A percentile compares a stretch with the other conserved stretches of the same genome.
Conservation (phyloP, 2,113 vertebrate genomes). For the Corvus hawaiiensis region DNA sequence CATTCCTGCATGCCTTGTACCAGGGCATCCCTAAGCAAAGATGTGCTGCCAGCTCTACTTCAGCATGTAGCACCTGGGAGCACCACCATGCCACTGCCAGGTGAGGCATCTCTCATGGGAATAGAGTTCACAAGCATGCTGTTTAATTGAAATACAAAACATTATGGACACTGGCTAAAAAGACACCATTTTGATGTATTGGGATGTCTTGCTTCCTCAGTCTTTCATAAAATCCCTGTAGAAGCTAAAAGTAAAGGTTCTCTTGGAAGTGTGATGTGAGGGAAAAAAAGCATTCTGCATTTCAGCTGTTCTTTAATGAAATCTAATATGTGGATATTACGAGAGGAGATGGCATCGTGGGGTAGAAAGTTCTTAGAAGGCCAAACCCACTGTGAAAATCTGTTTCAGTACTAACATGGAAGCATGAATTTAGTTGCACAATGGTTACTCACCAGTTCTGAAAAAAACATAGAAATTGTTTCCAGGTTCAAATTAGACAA, state of each 20-base stretch:
- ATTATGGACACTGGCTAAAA: background rate
- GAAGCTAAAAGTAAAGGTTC: background rate
- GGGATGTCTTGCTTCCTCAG: background rate
- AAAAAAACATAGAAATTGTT: background rate
- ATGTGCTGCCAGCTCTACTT: background rate
- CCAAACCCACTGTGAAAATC: background rate
- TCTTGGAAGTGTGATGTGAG: background rate
- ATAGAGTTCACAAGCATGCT: background rate
- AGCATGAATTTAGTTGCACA: background rate
- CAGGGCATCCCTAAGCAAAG: background rate
- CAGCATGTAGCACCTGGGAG: background rate
- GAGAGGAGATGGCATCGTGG: background rate
- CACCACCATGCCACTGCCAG: background rate
- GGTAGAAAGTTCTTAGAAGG: background rate
- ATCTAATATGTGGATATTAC: background rate
- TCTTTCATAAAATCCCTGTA: background rate
- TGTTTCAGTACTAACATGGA: background rate
- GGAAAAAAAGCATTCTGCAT: background rate
- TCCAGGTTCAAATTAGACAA: constrained; percentile 3
- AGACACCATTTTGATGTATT: background rate
- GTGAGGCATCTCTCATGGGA: background rate
- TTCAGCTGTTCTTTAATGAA: background rate
- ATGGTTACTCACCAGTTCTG: background rate
- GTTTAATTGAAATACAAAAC: background rate
- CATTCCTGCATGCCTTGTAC: background rate